A percentile compares a stretch with the other conserved stretches of the same genome.
Conservation (phyloP, 2,888 invertebrate genomes). For the Myathropa florea region DNA sequence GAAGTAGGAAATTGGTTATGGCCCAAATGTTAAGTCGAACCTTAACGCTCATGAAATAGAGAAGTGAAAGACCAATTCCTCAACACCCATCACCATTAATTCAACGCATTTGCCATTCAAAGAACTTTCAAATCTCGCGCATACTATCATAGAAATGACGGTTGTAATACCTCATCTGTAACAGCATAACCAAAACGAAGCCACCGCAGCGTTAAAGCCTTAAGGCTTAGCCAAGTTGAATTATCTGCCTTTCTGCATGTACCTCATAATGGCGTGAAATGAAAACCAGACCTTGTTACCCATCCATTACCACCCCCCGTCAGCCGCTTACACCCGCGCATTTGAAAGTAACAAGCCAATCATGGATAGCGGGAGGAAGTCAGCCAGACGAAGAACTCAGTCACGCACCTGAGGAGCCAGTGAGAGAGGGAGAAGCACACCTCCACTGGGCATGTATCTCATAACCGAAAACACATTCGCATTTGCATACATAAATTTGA, state of each 20-base stretch:
- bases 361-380: neutral
- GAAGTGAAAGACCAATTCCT: too few relatives aligned
- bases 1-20: too few relatives aligned
- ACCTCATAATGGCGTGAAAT: neutral
- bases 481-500: slow-evolving; percentile 52
- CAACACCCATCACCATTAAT: too few relatives aligned
- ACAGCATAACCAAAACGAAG: neutral
- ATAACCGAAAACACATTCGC: slow-evolving; percentile 38
- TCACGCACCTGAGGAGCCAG: neutral
- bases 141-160: neutral
- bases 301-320: neutral
- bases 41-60: too few relatives aligned
- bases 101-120: too few relatives aligned
- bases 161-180: neutral
- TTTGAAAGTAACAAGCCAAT: neutral
- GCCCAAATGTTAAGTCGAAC: too few relatives aligned
- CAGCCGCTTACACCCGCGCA: neutral
- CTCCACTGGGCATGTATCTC: slow-evolving; percentile 14
- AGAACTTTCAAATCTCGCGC: neutral
- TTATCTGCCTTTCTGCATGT: neutral
- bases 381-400: neutral
- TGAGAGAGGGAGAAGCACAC: neutral
- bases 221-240: neutral
- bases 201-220: neutral
- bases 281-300: neutral